Evolutionary conservation across 2,113 vertebrate genomes (phyloP), one percentile per base, ranked within the genome.

Genomic region (Lepidothrix coronata): DNA sequence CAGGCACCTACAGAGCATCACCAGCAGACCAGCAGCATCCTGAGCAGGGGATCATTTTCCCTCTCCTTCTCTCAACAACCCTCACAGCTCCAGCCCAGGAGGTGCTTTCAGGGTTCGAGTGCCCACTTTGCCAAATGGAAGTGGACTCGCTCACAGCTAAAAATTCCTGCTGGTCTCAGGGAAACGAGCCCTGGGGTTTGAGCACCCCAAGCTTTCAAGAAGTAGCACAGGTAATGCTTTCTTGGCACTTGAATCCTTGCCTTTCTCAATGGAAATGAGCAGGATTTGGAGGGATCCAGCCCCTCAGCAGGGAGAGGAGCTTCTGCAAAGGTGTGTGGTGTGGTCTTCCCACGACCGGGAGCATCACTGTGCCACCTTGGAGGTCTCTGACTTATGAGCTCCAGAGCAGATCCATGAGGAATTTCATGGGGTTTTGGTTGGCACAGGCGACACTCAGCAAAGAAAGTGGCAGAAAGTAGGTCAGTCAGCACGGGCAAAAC

Each of bases 401-500:
- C n/a, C 1, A 0, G 33, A 22, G 39, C 1, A 0, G 39, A 61
- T 71, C 67, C 8, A 2, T 0, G 9, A 71, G 35, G 75, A 73
- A n/a, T 73, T 93, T 82, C 3, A 10, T 20, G 74, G 74, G 44
- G 9, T 77, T 86, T 84, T 4, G 30, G 61, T 74, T 84, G 92
- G 82, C 85, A 41, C 62, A 94, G 67, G 93, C 23, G 37, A 31
- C 62, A 17, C 54, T 87, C 11, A 1, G 94, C 24, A 12, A 58
- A 78, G 83, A 66, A 70, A 88, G 96, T 57, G 68, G 46, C 39
- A 33, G 43, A 95, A 97, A 96, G 68, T 88, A 93, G 96, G 96
- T 96, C 94, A 77, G 49, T 52, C 8, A 89, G 85, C 89, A 44
- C 43, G 65, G 62, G 68, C 41, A 4, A 14, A 61, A 51, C 44